Base-by-base conservation (phyloP, 2,113 vertebrate genomes). In the Leptocoma aspasia region DNA sequence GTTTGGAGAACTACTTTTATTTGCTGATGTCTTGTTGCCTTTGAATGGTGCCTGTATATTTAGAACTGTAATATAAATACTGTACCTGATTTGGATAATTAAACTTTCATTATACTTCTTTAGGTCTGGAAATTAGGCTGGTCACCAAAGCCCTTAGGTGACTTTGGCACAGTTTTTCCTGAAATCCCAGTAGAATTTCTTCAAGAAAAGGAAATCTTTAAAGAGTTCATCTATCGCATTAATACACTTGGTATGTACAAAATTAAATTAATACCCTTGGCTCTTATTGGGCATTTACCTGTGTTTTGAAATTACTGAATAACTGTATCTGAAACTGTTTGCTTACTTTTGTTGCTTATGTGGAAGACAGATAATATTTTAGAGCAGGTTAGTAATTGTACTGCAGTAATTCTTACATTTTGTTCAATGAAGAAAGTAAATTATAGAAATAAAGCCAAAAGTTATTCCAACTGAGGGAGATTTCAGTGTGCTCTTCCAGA, bases 111-210 rank as follows among this genome's bases (percentile, higher is more conserved):
- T 47, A 0, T 63, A 7, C 82, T 86, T 54, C n/a, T 78, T 80
- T 65, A 99, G 99, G 99, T 99, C 39, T 99, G 99, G 99, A 99
- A 99, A 94, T 97, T 99, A 56, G 99, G 99, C 72, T 99, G 99
- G 99, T 99, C 99, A 49, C 99, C 99, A 85, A 98, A 98, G 86
- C 98, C 98, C 10, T 98, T 97, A 82, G 99, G 99, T 92, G 99
- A 99, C 70, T 99, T 99, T 3, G 98, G 99, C 61, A 99, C 99
- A 21, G 96, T 97, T 20, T 98, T 99, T 87, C 99, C 99, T 19
- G 99, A 99, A 98, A 99, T 99, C 78, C 99, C 99, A 2, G 99
- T 99, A 44, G 99, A 99, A 96, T 99, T 99, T 94, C 98, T 99
- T 59, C 99, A 99, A 94, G 99, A 99, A 83, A 99, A 99, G 94